Evolutionary conservation across 2,113 vertebrate genomes (phyloP).

Genomic region (Dinomys branickii): DNA sequence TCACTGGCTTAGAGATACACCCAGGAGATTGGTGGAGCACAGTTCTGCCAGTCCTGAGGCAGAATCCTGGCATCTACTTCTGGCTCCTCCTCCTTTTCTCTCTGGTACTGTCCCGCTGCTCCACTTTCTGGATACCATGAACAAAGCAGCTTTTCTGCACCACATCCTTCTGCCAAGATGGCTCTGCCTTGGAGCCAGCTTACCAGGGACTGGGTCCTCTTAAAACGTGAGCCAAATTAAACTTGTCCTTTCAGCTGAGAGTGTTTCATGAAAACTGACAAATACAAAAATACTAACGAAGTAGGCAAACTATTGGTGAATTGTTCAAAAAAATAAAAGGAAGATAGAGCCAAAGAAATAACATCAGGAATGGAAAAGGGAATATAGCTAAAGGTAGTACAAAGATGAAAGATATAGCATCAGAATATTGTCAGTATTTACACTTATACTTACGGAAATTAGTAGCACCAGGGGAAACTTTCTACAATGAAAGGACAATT

Average conservation of each 20-base stretch:
- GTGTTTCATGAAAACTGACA: not conserved
- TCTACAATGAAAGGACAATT: not conserved
- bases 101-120: not conserved
- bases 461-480: not conserved
- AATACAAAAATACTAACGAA: not conserved
- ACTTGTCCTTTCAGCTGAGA: not conserved
- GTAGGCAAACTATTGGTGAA: not conserved
- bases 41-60: not conserved
- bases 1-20: not conserved
- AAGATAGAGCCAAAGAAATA: not conserved
- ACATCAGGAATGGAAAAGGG: not conserved
- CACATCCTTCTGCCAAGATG: not conserved
- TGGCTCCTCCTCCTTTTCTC: not conserved
- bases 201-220: not conserved
- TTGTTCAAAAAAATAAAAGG: not conserved
- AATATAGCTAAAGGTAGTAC: not conserved
- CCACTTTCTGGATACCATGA: not conserved
- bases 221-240: not conserved
- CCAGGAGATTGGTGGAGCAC: not conserved
- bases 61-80: not conserved
- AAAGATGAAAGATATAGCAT: not conserved
- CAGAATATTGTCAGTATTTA: not conserved
- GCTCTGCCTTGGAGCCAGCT: not conserved
- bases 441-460: not conserved
- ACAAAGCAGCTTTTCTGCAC: not conserved